Percentiles rank a stretch among this genome's conserved stretches.
Conservation (phyloP, 2,113 vertebrate genomes). For the Gobiocypris rarus region DNA sequence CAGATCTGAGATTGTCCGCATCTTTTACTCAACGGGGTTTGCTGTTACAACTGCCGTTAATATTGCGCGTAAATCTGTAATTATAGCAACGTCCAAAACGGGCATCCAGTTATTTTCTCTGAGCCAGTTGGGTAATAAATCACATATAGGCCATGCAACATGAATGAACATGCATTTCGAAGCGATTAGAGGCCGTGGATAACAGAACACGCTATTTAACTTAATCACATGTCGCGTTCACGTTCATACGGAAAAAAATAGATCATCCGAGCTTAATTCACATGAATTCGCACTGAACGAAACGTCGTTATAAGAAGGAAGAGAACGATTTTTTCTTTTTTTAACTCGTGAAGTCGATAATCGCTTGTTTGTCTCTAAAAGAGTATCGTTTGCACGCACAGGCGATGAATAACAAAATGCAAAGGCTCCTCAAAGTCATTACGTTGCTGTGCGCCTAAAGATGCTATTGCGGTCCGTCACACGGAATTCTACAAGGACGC, state of each 20-base stretch:
- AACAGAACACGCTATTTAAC: not conserved
- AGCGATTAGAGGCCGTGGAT: not conserved
- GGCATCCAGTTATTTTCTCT: constrained; percentile 1
- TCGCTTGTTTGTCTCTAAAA: not conserved
- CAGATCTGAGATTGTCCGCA: not conserved
- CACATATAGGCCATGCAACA: constrained; percentile 15
- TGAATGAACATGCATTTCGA: not conserved
- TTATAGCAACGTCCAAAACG: not conserved
- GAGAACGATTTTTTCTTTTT: not conserved
- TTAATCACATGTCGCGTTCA: not conserved
- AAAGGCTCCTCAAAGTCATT: constrained; percentile 27
- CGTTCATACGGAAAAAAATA: not conserved
- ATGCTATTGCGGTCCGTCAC: constrained; percentile 51
- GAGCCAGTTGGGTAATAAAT: not conserved
- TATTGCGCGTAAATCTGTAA: not conserved
- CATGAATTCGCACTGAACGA: not conserved
- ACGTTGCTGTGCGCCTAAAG: constrained; percentile 28
- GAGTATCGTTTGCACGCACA: not conserved
- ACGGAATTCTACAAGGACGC: constrained; percentile 51
- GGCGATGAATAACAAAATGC: constrained; percentile 2
- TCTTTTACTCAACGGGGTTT: not conserved
- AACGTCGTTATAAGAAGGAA: not conserved
- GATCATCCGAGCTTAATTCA: not conserved
- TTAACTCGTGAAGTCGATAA: not conserved
- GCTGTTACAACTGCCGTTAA: not conserved